Evolutionary conservation across 2,797 vertebrate species (phyloP), one percentile per base, ranked within the genome.

Genomic region (Chaenodraco wilsoni): DNA sequence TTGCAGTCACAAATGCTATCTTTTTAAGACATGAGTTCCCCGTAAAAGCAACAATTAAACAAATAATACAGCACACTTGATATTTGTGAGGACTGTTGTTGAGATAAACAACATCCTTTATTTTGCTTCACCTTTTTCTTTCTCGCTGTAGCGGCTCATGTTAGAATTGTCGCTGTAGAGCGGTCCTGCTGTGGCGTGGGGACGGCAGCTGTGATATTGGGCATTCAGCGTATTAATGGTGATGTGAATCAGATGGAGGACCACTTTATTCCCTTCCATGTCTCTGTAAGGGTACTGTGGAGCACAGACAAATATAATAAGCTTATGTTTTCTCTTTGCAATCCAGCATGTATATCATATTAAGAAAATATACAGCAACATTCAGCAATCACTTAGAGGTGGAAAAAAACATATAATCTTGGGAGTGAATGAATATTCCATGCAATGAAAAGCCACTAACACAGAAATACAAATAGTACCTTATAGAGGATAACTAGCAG

Each of bases 161-260:
- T 99, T 99, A 87, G 98, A 99, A 94, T 96, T 99, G 94, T 99
- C 98, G 54, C 97, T 99, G 95, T 98, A 99, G 77, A 99, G 93
- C 12, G 98, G 98, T 17, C 98, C 98, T 3, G 98, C 96, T 9
- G 98, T 94, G 61, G 97, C 95, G 17, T 99, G 98, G 1, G 98
- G 96, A 71, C 97, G 97, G 91, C 98, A 99, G 96, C 98, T 99
- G 93, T 99, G 98, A 88, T 99, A 99, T 79, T 99, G 98, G 9
- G 98, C 98, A 0, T 99, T 99, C 81, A 99, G 95, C 0, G 98
- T 99, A 93, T 99, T 99, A 87, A 99, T 96, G 50, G 98, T 99
- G 89, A 99, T 99, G 91, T 99, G 96, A 91, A 99, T 97, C 87
- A 99, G 95, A 89, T 99, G 97, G 75, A 99, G 94, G 51, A 99